Percentiles rank a stretch among this genome's conserved stretches.
Conservation (phyloP, 2,113 vertebrate species). For the Manacus vitellinus region DNA sequence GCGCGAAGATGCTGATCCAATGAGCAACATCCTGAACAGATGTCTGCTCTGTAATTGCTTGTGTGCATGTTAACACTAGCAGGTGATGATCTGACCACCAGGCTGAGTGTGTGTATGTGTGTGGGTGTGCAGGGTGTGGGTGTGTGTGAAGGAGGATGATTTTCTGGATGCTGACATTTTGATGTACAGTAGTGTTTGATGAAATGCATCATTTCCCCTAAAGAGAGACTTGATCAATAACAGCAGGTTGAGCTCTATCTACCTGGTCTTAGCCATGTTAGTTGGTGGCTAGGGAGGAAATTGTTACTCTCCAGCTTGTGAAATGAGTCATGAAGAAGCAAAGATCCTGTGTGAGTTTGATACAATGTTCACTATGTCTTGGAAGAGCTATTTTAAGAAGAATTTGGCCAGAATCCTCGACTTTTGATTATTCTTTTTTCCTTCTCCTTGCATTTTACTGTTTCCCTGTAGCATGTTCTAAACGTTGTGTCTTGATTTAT, state of each 20-base stretch:
- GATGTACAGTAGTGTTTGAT: not conserved
- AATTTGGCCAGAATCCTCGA: slow-evolving; percentile 59
- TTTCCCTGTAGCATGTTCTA: slow-evolving; percentile 62
- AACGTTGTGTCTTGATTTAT: slow-evolving; percentile 69
- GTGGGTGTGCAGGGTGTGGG: not conserved
- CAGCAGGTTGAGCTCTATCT: not conserved
- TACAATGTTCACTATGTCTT: slow-evolving; percentile 71
- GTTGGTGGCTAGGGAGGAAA: slow-evolving; percentile 60
- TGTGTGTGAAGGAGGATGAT: not conserved
- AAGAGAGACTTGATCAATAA: not conserved
- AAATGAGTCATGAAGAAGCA: slow-evolving; percentile 70
- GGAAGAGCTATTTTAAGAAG: slow-evolving; percentile 72
- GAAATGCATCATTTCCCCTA: not conserved
- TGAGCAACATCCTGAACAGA: slow-evolving; percentile 55
- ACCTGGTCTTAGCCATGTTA: not conserved
- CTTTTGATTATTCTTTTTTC: slow-evolving; percentile 63
- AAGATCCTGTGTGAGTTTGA: slow-evolving; percentile 55
- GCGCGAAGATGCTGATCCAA: not conserved
- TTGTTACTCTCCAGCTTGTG: slow-evolving; percentile 55
- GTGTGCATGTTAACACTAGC: not conserved
- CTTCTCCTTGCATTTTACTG: slow-evolving; percentile 61
- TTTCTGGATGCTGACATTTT: not conserved
- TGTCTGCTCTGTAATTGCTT: slow-evolving; percentile 15
- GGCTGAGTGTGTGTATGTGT: not conserved
- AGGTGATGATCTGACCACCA: not conserved